Evolutionary conservation across 1,140 invertebrate genomes (phyloP).

Genomic region (Hycleus cichorii): DNA sequence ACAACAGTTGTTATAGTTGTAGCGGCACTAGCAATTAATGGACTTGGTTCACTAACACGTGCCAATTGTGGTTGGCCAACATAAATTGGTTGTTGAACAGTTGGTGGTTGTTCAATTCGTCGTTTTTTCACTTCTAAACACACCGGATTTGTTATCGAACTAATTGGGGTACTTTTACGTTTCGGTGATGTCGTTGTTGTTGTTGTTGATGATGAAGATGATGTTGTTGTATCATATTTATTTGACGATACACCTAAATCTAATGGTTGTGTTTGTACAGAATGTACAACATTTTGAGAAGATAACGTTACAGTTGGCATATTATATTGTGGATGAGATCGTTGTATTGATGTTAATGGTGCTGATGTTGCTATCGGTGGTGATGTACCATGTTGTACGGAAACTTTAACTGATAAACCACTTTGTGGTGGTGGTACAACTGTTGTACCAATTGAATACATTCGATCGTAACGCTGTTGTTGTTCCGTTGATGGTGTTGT

Average conservation of each 20-base stretch:
- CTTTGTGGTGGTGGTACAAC: slow-evolving; percentile 43
- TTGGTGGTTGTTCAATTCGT: slow-evolving; percentile 38
- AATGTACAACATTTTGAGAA: slow-evolving; percentile 36
- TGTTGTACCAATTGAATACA: slow-evolving; percentile 21
- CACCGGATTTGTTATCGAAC: slow-evolving; percentile 37
- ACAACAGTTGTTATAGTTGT: slow-evolving; percentile 66
- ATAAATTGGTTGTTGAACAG: slow-evolving; percentile 16
- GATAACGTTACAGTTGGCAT: slow-evolving; percentile 41
- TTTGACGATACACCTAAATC: slow-evolving; percentile 58
- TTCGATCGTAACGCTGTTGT: slow-evolving; percentile 25
- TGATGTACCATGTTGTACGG: slow-evolving; percentile 41
- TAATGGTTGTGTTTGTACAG: slow-evolving; percentile 62
- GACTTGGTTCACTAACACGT: slow-evolving; percentile 56
- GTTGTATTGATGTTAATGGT: slow-evolving; percentile 41
- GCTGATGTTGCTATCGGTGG: slow-evolving; percentile 47
- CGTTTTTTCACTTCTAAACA: slow-evolving; percentile 50
- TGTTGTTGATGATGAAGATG: too few species aligned
- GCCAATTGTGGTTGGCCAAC: slow-evolving; percentile 46
- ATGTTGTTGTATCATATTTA: slow-evolving; percentile 41
- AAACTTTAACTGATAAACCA: slow-evolving; percentile 40
- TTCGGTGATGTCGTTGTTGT: slow-evolving; percentile 44
- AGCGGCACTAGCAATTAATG: slow-evolving; percentile 63
- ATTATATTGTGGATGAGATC: slow-evolving; percentile 41
- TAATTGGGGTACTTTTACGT: slow-evolving; percentile 45
- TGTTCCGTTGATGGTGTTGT: slow-evolving; percentile 17